Evolutionary conservation across 2,888 invertebrate species (phyloP).

Genomic region (Habroteleia sp.): DNA sequence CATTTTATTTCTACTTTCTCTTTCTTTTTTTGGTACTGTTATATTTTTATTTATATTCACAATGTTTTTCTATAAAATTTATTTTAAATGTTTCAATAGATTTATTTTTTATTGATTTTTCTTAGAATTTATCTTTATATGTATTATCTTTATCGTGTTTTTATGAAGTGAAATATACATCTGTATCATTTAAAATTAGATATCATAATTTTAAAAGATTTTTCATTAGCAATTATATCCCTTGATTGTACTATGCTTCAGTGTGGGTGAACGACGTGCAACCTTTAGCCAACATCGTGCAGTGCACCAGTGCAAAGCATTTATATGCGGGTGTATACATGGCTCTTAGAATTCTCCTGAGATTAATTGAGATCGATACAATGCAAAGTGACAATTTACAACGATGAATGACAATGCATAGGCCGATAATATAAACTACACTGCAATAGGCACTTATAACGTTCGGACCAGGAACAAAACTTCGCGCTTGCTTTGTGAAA

Average conservation of each 20-base stretch:
- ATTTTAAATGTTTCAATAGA: too few relatives aligned
- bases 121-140: too few relatives aligned
- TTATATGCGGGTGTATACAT: conserved; percentile 48
- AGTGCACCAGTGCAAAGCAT: conserved; percentile 17
- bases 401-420: conserved; percentile 31
- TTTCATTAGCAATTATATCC: conserved; percentile 18
- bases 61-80: too few relatives aligned
- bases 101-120: too few relatives aligned
- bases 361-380: conserved; percentile 59
- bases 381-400: conserved; percentile 56
- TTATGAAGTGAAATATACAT: too few relatives aligned
- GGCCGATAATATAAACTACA: conserved; percentile 30
- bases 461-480: conserved; percentile 2
- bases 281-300: conserved; percentile 7
- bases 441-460: conserved; percentile 6
- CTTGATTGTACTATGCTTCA: conserved; percentile 6
- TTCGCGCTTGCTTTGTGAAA: conserved; percentile 1
- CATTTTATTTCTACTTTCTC: too few relatives aligned
- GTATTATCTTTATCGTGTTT: too few relatives aligned
- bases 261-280: too few relatives aligned
- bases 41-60: too few relatives aligned
- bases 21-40: too few relatives aligned
- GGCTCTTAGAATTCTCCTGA: conserved; percentile 51
- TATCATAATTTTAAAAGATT: neutral
- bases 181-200: too few relatives aligned